Evolutionary conservation across 2,888 invertebrate genomes (phyloP), one percentile per base, ranked within the genome.

Genomic region (Pristionchus fissidentatus): DNA sequence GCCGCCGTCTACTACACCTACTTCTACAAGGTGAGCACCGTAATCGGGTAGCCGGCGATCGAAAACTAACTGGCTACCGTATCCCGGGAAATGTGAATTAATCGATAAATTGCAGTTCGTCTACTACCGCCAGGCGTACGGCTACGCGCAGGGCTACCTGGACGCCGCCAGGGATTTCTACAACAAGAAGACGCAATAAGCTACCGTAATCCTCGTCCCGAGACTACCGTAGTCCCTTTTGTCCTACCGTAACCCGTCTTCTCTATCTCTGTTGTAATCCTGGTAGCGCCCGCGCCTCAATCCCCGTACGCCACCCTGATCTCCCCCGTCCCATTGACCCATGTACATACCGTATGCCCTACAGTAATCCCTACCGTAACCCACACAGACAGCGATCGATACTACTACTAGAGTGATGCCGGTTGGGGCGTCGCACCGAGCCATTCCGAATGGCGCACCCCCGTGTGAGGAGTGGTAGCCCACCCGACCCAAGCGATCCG

Each of bases 111-210:
- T 80, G n/a, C 80, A 80, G 80, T 49, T 43, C 41, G 35, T 19
- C 80, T 80, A 80, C 60, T 80, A 80, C 80, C 38, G 22, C 13
- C 49, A 80, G 43, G 80, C 80, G 43, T 80, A 80, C 80, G 43
- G 26, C 32, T 80, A 80, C 60, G 80, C 60, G 1, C 80, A 80
- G 43, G 80, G 80, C 22, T 60, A 80, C 60, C 26, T 49, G 60
- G 80, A 57, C 29, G 80, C 60, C 3, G 49, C 49, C 60, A 26
- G 49, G 80, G 80, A 41, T 32, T 80, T 43, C 80, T 15, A 43
- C 26, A 55, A 52, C 78, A 57, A 46, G 60, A 80, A 80, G 66
- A 66, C 29, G n/a, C 57, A 60, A 60, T 26, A 66, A 66, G 60
- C 29, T 41, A 13, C 15, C 75, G 10, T 38, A 22, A 49, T 75